phyloP scores from a whole-genome alignment of 2,888 invertebrate genomes.

The Mythimna loreyi region DNA sequence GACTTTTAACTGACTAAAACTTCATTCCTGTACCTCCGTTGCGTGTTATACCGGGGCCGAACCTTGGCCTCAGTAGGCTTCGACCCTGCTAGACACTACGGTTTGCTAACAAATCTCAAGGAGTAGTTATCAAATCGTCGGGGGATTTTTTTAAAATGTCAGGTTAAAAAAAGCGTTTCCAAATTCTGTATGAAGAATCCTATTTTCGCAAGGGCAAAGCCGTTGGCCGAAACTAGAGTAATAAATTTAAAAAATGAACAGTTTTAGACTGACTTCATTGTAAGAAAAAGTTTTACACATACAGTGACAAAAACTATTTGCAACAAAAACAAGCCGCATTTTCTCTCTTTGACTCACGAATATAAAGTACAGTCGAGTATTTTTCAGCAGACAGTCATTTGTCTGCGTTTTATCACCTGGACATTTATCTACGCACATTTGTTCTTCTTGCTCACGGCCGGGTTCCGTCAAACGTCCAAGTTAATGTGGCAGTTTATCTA shows the following conservation, averaged over 20 bases:
- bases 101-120: no score
- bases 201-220: no score
- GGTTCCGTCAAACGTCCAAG: constrained; percentile 40
- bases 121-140: no score
- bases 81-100: no score
- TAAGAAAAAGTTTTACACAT: background rate
- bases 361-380: constrained; percentile 51
- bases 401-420: constrained; percentile 58
- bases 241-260: background rate
- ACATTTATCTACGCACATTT: constrained; percentile 52
- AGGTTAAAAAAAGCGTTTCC: no score
- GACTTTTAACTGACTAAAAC: no score
- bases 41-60: no score
- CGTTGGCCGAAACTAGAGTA: background rate
- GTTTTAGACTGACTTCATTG: background rate
- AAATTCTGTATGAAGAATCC: no score
- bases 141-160: no score
- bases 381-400: constrained; percentile 51
- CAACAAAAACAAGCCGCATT: constrained; percentile 34
- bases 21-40: no score
- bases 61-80: no score
- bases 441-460: constrained; percentile 43
- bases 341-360: constrained; percentile 28
- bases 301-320: constrained; percentile 1
- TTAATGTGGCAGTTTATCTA: constrained; percentile 50